Base-by-base conservation (phyloP, 2,797 vertebrate species). In the Sciurus carolinensis region DNA sequence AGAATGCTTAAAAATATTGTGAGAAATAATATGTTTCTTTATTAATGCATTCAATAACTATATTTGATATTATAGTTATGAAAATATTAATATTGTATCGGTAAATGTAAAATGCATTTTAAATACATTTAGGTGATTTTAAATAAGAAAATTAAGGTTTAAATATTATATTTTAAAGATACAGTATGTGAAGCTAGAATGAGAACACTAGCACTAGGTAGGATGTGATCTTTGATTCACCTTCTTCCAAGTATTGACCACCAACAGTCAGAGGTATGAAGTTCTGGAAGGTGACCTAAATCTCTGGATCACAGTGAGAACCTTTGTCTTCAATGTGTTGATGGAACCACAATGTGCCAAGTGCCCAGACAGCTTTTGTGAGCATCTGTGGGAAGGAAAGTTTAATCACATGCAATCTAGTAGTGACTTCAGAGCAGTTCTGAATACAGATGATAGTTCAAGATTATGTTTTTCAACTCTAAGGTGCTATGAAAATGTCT, bases 101-200 rank as follows among this genome's bases (percentile, higher is more conserved):
- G 6, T 57, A 18, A 20, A 57, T 57, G 6, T 69, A 15, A 92
- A 89, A 87, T 62, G 17, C 72, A 42, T 50, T 76, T 79, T 50
- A 75, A 67, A 72, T 72, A 59, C 28, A 77, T 85, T 67, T 87
- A 47, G 26, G 13, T 47, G 42, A 47, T 42, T 90, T 73, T 67
- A 80, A 73, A 67, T n/a, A 57, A 57, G 39, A 95, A 87, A 75
- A 14, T 57, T 90, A 75, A 36, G 66, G 15, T 66, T 73, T 73
- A 80, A 81, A 39, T 59, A 8, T 52, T 92, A 0, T n/a, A 67
- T 77, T 81, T 95, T 90, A 81, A 93, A 85, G 87, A 91, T 33
- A 39, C 1, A 86, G 1, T 44, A 3, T 75, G 28, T 57, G 67
- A 67, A 36, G 20, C 12, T 77, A 39, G 30, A 90, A 42, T 80